Base-by-base conservation (phyloP, 2,888 invertebrate genomes). In the Platycnemis pennipes region DNA sequence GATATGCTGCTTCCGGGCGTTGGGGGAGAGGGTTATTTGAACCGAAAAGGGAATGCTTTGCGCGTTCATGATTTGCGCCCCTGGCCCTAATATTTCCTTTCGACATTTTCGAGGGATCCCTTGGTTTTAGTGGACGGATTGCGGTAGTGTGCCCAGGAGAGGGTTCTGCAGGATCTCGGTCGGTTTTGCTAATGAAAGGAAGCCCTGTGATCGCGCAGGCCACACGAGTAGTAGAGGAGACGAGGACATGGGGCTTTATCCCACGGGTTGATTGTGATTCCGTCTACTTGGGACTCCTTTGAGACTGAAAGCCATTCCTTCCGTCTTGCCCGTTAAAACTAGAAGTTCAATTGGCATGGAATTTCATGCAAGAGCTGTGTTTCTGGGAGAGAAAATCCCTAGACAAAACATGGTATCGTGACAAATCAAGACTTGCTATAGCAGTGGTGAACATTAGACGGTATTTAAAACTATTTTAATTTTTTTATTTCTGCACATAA, bases 21-120 rank as follows among this genome's bases (percentile, higher is more conserved):
- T n/a, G n/a, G n/a, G n/a, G n/a, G n/a, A 19, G 16, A 22, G 91
- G 63, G n/a, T 91, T 69, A 91, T 91, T 91, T 91, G 63, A 91
- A 69, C 91, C 69, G 44, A 44, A 45, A 91, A 44, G 19, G 91
- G 63, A 42, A 37, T 89, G 42, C 7, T 42, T 42, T 37, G 42
- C 44, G 4, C 86, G 56, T 42, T 63, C 22, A n/a, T 44, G n/a
- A 88, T 46, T 44, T n/a, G n/a, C 37, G 37, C 63, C 19, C 46
- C 87, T 4, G 26, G 1, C 8, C 5, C 8, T 77, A 26, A 77
- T 45, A 44, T n/a, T 63, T n/a, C 63, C 42, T 44, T 44, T 42
- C 22, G 26, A 44, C 42, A 5, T 42, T 42, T 56, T 26, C 42
- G 22, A 56, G 56, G 49, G 88, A 53, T 42, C 13, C 42, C 42